Evolutionary conservation across 2,797 vertebrate species (phyloP).

Genomic region (Ctenopoma multispine): DNA sequence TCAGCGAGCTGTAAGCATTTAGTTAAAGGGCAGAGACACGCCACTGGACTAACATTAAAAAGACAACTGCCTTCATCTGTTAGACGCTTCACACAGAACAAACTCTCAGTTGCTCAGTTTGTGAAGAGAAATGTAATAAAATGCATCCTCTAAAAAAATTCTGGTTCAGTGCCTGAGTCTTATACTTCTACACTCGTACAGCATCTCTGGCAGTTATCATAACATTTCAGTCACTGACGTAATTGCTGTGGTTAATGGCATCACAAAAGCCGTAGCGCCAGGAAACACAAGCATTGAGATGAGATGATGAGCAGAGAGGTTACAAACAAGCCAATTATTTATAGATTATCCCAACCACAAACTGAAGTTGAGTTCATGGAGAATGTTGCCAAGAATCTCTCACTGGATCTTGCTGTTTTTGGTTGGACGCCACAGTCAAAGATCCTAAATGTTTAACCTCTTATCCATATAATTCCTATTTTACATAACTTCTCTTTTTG

Average conservation of each 20-base stretch:
- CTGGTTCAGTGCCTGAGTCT: background rate
- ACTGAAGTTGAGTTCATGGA: background rate
- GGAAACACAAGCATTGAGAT: too few species aligned
- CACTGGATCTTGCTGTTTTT: too few species aligned
- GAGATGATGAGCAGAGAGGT: too few species aligned
- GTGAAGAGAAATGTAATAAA: background rate
- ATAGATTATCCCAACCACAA: background rate
- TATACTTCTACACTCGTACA: background rate
- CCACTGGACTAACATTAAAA: slow-evolving; percentile 10
- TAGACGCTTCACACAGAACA: background rate
- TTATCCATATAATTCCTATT: too few species aligned
- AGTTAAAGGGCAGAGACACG: slow-evolving; percentile 16
- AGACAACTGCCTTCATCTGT: background rate
- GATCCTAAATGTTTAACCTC: too few species aligned
- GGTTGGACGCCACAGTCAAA: too few species aligned
- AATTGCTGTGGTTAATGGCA: background rate
- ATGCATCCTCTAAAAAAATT: slow-evolving; percentile 1
- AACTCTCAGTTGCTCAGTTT: background rate
- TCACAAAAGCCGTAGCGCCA: background rate
- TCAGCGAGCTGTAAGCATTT: slow-evolving; percentile 29
- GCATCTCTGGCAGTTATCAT: background rate
- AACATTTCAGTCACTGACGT: background rate
- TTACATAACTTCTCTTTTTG: too few species aligned
- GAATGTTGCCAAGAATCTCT: background rate
- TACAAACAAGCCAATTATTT: background rate